Percentiles rank a stretch among this genome's conserved stretches.
Conservation (phyloP, 2,888 invertebrate genomes). For the Amiota mariae region DNA sequence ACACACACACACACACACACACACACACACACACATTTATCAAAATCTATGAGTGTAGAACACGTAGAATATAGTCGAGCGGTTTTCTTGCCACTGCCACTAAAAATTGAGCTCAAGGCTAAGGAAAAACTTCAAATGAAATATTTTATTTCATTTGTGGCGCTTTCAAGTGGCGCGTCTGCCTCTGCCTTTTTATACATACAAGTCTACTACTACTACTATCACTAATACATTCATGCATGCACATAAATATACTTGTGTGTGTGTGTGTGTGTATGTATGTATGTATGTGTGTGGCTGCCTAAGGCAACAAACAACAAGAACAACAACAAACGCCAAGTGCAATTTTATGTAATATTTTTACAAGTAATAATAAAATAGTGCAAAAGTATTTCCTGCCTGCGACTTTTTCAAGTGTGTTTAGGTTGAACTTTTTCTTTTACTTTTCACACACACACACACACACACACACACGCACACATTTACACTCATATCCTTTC, state of each 20-base stretch:
- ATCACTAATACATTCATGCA: background rate
- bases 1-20: too few relatives aligned
- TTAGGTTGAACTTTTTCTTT: conserved; percentile 10
- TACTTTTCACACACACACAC: background rate
- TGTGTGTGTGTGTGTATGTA: background rate
- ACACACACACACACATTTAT: too few relatives aligned
- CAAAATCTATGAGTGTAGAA: conserved; percentile 4
- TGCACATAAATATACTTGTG: background rate
- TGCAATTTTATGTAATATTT: conserved; percentile 27
- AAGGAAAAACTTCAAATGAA: conserved; percentile 32
- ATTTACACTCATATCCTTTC: background rate
- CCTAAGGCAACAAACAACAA: conserved; percentile 11
- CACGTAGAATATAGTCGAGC: background rate
- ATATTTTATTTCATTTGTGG: conserved; percentile 31
- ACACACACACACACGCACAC: background rate
- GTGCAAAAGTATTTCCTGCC: conserved; percentile 28
- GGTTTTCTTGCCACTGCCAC: background rate
- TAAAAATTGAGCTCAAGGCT: conserved; percentile 30
- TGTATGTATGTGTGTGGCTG: background rate
- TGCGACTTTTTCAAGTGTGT: conserved; percentile 25
- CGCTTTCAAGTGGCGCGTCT: conserved; percentile 20
- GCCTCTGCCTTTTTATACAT: background rate
- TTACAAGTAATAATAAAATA: conserved; percentile 29
- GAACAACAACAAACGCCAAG: background rate
- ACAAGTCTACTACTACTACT: background rate